phyloP scores from a whole-genome alignment of 1,140 invertebrate genomes.

The Polyergus mexicanus region DNA sequence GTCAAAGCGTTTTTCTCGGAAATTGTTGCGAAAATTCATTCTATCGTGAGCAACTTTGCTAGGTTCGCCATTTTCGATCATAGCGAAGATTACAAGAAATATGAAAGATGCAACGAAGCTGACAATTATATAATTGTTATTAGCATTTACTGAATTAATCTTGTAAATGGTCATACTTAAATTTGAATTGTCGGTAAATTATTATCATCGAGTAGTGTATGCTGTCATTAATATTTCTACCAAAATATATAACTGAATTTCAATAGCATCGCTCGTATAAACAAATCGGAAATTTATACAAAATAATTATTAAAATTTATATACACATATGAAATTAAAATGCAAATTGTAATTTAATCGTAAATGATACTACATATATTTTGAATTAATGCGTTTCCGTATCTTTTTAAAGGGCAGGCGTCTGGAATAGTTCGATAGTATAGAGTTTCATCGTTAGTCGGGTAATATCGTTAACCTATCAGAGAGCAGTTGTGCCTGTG shows the following conservation, averaged over 20 bases:
- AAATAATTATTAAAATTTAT: background rate
- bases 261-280: background rate
- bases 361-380: background rate
- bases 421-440: slow-evolving; percentile 62
- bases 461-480: slow-evolving; percentile 81
- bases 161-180: background rate
- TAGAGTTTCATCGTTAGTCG: slow-evolving; percentile 75
- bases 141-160: background rate
- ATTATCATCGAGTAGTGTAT: background rate
- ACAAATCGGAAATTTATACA: background rate
- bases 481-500: slow-evolving; percentile 77
- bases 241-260: background rate
- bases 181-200: background rate
- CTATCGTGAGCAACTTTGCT: background rate
- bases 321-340: background rate
- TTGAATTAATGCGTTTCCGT: slow-evolving; percentile 50
- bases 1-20: slow-evolving; percentile 73
- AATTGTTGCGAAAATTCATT: slow-evolving; percentile 68
- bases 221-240: background rate
- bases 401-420: slow-evolving; percentile 63
- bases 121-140: background rate
- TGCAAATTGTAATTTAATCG: background rate
- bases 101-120: background rate
- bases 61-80: background rate
- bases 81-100: background rate